A percentile compares a stretch with the other conserved stretches of the same genome.
Evolutionary conservation across 2,797 vertebrate genomes (phyloP).

Genomic region (Urophycis tenuis): DNA sequence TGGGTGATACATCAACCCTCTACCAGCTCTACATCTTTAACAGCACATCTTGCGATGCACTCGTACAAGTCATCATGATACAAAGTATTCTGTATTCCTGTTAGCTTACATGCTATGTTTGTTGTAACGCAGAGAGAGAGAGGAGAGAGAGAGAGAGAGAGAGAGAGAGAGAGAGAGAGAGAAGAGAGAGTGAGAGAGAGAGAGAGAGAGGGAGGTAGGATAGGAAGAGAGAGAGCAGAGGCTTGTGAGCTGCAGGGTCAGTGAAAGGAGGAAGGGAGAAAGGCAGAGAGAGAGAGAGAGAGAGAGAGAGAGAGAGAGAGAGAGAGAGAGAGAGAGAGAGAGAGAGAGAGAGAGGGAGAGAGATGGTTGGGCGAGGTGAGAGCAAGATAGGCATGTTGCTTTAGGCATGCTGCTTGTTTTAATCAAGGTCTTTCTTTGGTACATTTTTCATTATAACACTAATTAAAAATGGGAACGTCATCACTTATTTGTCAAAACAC

Average conservation of each 20-base stretch:
- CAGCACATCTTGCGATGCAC: no score
- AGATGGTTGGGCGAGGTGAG: conserved; percentile 15
- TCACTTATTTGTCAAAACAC: conserved; percentile 75
- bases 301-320: conserved; percentile 20
- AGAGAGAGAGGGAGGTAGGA: conserved; percentile 21
- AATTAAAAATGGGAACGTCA: conserved; percentile 78
- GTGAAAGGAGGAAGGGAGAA: no score
- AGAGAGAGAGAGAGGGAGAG: conserved; percentile 22
- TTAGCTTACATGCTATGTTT: no score
- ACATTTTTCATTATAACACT: conserved; percentile 71
- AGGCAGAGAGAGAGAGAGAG: conserved; percentile 23
- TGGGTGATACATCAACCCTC: no score
- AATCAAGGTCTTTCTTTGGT: conserved; percentile 64
- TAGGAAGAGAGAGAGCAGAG: conserved; percentile 27
- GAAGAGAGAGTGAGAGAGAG: no score
- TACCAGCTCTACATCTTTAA: no score
- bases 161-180: no score
- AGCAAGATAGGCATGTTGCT: background rate
- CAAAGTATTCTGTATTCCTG: no score
- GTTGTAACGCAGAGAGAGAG: no score
- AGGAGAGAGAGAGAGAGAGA: no score
- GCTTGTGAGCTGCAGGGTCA: no score
- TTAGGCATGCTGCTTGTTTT: conserved; percentile 41
- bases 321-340: conserved; percentile 31
- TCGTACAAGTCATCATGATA: no score